These are phyloP conservation scores for Paramacrobiotus metropolitanus DNA, from an alignment of 1,140 invertebrate genomes.

Conservation along the genomic window DNA sequence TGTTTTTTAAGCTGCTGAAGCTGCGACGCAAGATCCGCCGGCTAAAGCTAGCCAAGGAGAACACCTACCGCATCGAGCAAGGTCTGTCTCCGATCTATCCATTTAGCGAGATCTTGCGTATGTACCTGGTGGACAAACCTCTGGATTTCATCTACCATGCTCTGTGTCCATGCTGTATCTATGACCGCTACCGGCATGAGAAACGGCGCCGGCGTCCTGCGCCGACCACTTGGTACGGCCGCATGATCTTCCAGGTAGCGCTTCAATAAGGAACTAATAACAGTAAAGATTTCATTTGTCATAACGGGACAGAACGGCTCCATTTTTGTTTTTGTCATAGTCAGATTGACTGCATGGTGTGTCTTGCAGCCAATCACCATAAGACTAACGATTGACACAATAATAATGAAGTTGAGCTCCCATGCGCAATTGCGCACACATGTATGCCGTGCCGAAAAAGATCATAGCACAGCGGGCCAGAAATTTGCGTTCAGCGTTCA, in stretches of 20 bases:
- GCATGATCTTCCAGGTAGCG: not conserved
- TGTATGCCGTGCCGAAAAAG: too few species aligned
- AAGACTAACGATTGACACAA: too few species aligned
- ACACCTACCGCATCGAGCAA: not conserved
- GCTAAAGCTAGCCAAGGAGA: not conserved
- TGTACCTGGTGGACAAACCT: not conserved
- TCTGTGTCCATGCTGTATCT: not conserved
- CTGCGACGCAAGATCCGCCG: not conserved
- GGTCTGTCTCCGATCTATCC: not conserved
- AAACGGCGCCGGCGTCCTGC: not conserved
- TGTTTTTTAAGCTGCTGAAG: not conserved
- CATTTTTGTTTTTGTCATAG: too few species aligned
- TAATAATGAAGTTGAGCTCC: too few species aligned
- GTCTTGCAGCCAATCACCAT: too few species aligned
- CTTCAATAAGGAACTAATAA: too few species aligned
- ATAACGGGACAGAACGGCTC: too few species aligned
- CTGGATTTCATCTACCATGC: not conserved
- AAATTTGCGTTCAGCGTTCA: too few species aligned
- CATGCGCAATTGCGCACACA: too few species aligned
- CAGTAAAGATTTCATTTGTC: too few species aligned
- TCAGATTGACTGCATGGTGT: too few species aligned
- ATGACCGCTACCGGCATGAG: not conserved
- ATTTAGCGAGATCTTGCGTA: not conserved
- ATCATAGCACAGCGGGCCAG: too few species aligned
- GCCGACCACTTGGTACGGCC: not conserved